Percentiles rank a stretch among this genome's conserved stretches.
Evolutionary conservation across 2,888 invertebrate species (phyloP).

Genomic region (Synergus laeviventris): DNA sequence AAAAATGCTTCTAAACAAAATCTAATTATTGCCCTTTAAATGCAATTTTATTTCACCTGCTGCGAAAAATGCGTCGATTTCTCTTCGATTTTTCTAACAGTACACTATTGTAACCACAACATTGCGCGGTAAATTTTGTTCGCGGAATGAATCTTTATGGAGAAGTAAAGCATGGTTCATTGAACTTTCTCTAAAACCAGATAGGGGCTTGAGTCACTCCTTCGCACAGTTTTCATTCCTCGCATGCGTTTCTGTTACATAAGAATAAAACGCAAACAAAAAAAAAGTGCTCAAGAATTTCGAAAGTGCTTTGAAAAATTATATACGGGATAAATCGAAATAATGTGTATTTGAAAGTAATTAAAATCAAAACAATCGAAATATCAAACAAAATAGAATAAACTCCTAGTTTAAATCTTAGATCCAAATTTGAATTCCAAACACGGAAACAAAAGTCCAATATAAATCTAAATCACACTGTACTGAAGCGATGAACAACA

Average conservation of each 20-base stretch:
- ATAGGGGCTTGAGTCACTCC: slow-evolving; percentile 54
- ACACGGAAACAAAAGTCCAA: neutral
- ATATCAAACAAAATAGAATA: neutral
- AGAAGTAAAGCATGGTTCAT: slow-evolving; percentile 52
- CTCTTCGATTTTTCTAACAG: slow-evolving; percentile 78
- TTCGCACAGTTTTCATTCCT: slow-evolving; percentile 53
- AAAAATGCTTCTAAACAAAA: neutral
- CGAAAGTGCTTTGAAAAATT: neutral
- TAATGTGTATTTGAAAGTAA: no score
- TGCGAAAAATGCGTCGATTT: slow-evolving; percentile 11
- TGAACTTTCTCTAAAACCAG: slow-evolving; percentile 59
- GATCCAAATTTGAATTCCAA: neutral
- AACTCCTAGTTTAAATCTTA: neutral
- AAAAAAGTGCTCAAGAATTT: neutral
- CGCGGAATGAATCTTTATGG: slow-evolving; percentile 56
- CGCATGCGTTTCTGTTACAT: slow-evolving; percentile 51
- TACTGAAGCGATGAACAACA: slow-evolving; percentile 30
- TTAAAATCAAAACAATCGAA: neutral
- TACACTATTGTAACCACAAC: slow-evolving; percentile 83
- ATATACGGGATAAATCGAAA: neutral
- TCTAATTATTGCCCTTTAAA: neutral
- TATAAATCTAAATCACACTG: slow-evolving; percentile 38
- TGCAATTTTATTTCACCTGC: neutral
- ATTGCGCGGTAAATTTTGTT: slow-evolving; percentile 49
- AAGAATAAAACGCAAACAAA: slow-evolving; percentile 48